A percentile compares a stretch with the other conserved stretches of the same genome.
Evolutionary conservation across 2,113 vertebrate species (phyloP).

Genomic region (Platysternon megacephalum): DNA sequence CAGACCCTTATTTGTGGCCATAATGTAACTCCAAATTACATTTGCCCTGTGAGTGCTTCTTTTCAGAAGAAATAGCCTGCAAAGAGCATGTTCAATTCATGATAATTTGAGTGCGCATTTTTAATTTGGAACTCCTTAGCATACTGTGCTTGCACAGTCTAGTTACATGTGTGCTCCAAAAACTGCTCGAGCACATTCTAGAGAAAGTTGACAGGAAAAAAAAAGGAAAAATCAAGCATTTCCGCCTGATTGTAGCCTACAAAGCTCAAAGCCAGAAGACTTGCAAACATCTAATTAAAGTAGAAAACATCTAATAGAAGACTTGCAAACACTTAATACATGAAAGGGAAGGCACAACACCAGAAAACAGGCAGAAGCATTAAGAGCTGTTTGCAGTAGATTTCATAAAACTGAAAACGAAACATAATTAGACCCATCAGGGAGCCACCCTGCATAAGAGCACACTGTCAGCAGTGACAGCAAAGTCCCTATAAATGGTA

Average conservation of each 20-base stretch:
- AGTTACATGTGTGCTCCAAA: not conserved
- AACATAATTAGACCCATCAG: conserved; percentile 73
- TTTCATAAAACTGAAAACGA: conserved; percentile 73
- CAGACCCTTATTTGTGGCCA: not conserved
- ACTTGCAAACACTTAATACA: conserved; percentile 63
- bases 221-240: conserved; percentile 31
- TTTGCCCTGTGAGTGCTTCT: not conserved
- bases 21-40: not conserved
- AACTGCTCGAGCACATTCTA: conserved; percentile 38
- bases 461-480: conserved; percentile 53
- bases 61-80: not conserved
- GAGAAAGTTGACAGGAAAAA: conserved; percentile 36
- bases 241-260: conserved; percentile 40
- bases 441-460: conserved; percentile 63
- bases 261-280: conserved; percentile 52
- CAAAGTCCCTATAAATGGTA: conserved; percentile 44
- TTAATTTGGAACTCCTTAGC: not conserved
- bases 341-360: conserved; percentile 53
- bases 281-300: conserved; percentile 73
- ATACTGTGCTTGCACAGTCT: not conserved
- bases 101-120: not conserved
- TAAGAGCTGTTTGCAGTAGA: conserved; percentile 69
- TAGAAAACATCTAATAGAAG: conserved; percentile 71
- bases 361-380: conserved; percentile 63
- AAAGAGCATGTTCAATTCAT: not conserved